Conservation (phyloP, 2,888 invertebrate species). For the Cephalotes varians region DNA sequence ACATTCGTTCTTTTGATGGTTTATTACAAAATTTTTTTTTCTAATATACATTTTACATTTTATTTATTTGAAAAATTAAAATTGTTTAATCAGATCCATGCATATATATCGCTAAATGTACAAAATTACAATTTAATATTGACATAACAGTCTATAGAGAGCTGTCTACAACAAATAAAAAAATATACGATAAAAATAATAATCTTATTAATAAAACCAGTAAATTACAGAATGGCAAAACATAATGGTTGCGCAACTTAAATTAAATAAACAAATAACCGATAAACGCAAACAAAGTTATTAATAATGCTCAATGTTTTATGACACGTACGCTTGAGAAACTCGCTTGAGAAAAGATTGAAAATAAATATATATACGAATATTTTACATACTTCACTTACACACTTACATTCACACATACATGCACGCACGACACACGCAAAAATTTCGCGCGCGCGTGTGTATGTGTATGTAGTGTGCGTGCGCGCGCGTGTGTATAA, state of each 20-base stretch:
- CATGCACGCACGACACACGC: too few species aligned
- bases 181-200: neutral
- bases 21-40: neutral
- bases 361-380: neutral
- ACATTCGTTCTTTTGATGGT: neutral
- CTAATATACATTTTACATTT: neutral
- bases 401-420: neutral
- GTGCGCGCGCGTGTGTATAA: too few species aligned
- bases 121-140: neutral
- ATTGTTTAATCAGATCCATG: neutral
- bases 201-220: neutral
- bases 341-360: too few species aligned
- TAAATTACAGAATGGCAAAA: neutral
- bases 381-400: too few species aligned
- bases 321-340: neutral
- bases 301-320: neutral
- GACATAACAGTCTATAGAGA: neutral
- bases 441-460: too few species aligned
- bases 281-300: neutral
- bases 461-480: too few species aligned
- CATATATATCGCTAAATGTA: conserved; percentile 1
- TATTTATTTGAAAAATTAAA: neutral
- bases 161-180: neutral
- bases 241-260: conserved; percentile 1
- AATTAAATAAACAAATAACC: conserved; percentile 11